These are phyloP conservation scores for Vicugna pacos DNA, from an alignment of 2,113 vertebrate species.

Conservation along the genomic window DNA sequence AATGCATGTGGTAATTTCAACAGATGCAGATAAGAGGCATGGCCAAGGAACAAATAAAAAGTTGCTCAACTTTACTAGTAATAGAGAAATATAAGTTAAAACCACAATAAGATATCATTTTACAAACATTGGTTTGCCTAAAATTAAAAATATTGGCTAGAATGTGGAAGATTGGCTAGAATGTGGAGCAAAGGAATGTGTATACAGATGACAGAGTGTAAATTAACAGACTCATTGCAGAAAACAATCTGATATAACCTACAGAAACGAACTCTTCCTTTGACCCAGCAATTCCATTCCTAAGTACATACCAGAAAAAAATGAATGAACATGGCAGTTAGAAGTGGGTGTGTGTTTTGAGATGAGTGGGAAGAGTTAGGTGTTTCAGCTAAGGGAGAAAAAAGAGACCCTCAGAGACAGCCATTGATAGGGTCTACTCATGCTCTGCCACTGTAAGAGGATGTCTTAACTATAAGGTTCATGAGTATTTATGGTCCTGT, in stretches of 20 bases:
- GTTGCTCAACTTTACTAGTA: neutral
- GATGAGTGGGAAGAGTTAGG: neutral
- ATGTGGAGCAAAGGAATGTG: neutral
- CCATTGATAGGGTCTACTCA: neutral
- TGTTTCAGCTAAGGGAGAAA: neutral
- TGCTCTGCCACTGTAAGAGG: neutral
- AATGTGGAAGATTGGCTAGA: neutral
- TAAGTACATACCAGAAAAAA: neutral
- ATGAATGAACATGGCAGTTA: neutral
- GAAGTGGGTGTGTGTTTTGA: neutral
- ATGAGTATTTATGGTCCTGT: neutral
- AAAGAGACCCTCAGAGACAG: neutral
- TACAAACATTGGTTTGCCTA: neutral
- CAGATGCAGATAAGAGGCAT: neutral
- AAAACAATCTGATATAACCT: neutral
- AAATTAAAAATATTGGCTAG: constrained; percentile 27
- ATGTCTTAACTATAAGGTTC: neutral
- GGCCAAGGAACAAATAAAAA: neutral
- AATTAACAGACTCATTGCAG: neutral
- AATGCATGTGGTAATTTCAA: neutral
- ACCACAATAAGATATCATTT: neutral
- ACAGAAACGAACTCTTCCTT: neutral
- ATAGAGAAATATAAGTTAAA: neutral
- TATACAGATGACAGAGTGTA: neutral
- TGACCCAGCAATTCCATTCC: neutral